Evolutionary conservation across 1,140 invertebrate genomes (phyloP), one percentile per base, ranked within the genome.

Genomic region (Heterodera carotae): DNA sequence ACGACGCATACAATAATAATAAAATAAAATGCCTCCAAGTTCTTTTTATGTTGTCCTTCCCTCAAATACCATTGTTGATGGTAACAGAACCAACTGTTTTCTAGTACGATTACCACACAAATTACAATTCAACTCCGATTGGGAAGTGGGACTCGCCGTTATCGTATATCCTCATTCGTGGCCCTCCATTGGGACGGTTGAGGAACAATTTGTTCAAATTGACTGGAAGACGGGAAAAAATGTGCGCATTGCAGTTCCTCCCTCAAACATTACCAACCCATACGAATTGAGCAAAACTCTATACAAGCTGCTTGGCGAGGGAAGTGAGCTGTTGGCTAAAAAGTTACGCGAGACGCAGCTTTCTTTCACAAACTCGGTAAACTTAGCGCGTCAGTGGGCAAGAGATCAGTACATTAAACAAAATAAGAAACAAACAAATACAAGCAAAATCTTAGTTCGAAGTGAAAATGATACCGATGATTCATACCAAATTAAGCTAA

Each of bases 181-280:
- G 43, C 43, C 67, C 27, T 48, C 67, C 36, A 69, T 69, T 31
- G 67, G 67, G 36, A 69, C 67, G 22, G 29, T 39, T 8, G 67
- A 69, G 12, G 43, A 69, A 69, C 67, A 69, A 69, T 69, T 36
- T 36, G 43, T 69, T 29, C n/a, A 69, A 7, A 33, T 69, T 29
- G n/a, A 69, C 12, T 69, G 43, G 34, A 29, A 69, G 7, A 69
- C 36, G 2, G 29, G 29, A 31, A 69, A 33, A 3, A 36, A 22
- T 10, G 68, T 69, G 36, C 25, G 27, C n/a, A 43, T 69, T 33
- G 4, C 68, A 7, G 68, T 69, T 34, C 68, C 68, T 2, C 25
- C 68, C n/a, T 25, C 36, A 43, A 69, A 25, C 15, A 25, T 69
- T n/a, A 69, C 5, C n/a, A 69, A 69, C 34, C 68, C 68, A 1